phyloP scores from a whole-genome alignment of 2,888 invertebrate species.

The Cryptophagus acutangulus region DNA sequence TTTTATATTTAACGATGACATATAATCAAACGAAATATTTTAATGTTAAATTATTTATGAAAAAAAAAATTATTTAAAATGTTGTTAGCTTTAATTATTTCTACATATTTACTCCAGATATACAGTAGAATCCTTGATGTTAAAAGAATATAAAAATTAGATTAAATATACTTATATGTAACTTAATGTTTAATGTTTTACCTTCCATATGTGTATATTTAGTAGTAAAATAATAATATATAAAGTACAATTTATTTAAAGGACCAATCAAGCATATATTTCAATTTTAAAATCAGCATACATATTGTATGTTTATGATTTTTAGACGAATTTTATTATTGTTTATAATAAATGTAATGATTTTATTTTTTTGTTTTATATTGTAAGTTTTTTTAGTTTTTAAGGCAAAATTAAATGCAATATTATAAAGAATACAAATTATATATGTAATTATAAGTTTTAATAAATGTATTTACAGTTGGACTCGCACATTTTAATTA shows the following conservation, averaged over 20 bases:
- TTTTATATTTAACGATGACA: neutral
- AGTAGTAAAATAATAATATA: neutral
- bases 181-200: neutral
- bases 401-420: slow-evolving; percentile 20
- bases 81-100: slow-evolving; percentile 7
- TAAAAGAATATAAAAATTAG: neutral
- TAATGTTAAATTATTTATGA: slow-evolving; percentile 1
- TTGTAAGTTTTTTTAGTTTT: slow-evolving; percentile 26
- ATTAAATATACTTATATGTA: neutral
- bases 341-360: slow-evolving; percentile 29
- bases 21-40: neutral
- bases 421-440: slow-evolving; percentile 22
- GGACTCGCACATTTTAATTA: no score
- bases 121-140: slow-evolving; percentile 4
- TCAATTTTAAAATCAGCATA: slow-evolving; percentile 23
- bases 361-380: slow-evolving; percentile 24
- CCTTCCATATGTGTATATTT: slow-evolving; percentile 1
- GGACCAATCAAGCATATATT: no score
- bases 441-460: slow-evolving; percentile 32
- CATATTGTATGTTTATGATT: slow-evolving; percentile 18
- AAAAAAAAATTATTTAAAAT: slow-evolving; percentile 1
- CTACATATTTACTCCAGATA: slow-evolving; percentile 3
- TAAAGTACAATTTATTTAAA: slow-evolving; percentile 39
- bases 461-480: slow-evolving; percentile 32
- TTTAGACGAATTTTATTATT: slow-evolving; percentile 23